Evolutionary conservation across 1,140 invertebrate genomes (phyloP).

Genomic region (Leucophenga varia): DNA sequence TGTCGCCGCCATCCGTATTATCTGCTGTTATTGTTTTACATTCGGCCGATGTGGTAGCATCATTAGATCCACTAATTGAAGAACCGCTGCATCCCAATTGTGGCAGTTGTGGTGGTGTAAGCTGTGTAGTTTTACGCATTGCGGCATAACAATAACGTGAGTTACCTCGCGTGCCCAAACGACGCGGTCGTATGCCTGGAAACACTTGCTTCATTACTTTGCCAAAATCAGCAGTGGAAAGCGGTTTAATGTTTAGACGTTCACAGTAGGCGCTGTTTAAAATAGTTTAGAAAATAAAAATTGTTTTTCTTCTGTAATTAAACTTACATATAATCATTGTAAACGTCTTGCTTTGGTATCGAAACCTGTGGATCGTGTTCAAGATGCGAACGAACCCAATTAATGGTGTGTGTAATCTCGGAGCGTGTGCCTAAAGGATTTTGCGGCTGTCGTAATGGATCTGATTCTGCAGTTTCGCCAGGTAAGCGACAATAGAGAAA

Average conservation of each 20-base stretch:
- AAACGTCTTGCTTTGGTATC: conserved; percentile 93
- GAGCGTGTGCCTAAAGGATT: conserved; percentile 82
- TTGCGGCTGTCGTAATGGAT: conserved; percentile 74
- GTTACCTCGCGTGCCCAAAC: conserved; percentile 89
- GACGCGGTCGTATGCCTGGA: conserved; percentile 79
- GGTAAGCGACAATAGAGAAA: conserved; percentile 84
- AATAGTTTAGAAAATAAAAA: too few relatives aligned
- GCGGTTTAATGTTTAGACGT: conserved; percentile 81
- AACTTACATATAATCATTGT: conserved; percentile 87
- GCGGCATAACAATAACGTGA: conserved; percentile 95
- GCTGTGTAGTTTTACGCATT: conserved; percentile 79
- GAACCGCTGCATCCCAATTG: too few relatives aligned
- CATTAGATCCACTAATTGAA: conserved; percentile 19
- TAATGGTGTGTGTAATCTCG: conserved; percentile 90
- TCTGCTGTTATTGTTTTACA: too few relatives aligned
- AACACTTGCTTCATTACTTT: conserved; percentile 98
- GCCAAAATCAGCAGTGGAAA: conserved; percentile 95
- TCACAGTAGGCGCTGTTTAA: conserved; percentile 81
- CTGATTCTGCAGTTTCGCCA: conserved; percentile 63
- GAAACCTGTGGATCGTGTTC: conserved; percentile 91
- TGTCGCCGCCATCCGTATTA: too few relatives aligned
- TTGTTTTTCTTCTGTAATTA: too few relatives aligned
- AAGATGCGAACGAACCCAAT: conserved; percentile 92
- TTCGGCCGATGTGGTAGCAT: not conserved
- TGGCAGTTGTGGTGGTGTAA: conserved; percentile 76